Percentiles rank a stretch among this genome's conserved stretches.
Conservation (phyloP, 2,797 vertebrate species). For the Coregonus ussuriensis region DNA sequence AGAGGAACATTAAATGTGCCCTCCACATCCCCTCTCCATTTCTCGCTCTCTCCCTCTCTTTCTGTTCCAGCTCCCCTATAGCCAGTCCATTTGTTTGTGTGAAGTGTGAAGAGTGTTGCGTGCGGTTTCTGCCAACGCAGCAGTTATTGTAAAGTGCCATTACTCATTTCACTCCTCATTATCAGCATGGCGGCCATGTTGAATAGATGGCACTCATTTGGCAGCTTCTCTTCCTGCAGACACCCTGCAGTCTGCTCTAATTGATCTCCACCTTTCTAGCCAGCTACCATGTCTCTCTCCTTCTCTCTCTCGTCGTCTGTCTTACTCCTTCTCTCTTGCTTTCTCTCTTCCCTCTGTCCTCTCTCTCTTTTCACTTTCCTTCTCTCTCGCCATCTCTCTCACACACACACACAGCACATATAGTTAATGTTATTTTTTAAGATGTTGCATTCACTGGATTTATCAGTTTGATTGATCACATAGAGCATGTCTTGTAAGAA, state of each 20-base stretch:
- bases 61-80: constrained; percentile 2
- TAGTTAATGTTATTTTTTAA: background rate
- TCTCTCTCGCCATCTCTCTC: background rate
- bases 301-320: background rate
- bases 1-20: background rate
- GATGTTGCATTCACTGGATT: background rate
- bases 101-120: constrained; percentile 28
- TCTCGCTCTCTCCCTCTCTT: background rate
- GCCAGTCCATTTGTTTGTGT: constrained; percentile 36
- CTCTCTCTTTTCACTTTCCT: background rate
- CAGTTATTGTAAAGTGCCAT: constrained; percentile 58
- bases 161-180: constrained; percentile 58
- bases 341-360: no score
- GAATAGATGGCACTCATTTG: constrained; percentile 46
- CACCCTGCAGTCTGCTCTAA: constrained; percentile 39
- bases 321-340: background rate
- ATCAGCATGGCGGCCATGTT: constrained; percentile 39
- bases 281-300: constrained; percentile 25
- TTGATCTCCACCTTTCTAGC: constrained; percentile 52
- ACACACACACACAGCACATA: constrained; percentile 12
- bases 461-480: background rate
- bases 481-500: constrained; percentile 32
- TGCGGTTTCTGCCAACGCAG: constrained; percentile 53
- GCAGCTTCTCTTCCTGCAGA: constrained; percentile 31
- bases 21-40: background rate